Base-by-base conservation (phyloP, 2,888 invertebrate genomes). In the Aspidiotus destructor region DNA sequence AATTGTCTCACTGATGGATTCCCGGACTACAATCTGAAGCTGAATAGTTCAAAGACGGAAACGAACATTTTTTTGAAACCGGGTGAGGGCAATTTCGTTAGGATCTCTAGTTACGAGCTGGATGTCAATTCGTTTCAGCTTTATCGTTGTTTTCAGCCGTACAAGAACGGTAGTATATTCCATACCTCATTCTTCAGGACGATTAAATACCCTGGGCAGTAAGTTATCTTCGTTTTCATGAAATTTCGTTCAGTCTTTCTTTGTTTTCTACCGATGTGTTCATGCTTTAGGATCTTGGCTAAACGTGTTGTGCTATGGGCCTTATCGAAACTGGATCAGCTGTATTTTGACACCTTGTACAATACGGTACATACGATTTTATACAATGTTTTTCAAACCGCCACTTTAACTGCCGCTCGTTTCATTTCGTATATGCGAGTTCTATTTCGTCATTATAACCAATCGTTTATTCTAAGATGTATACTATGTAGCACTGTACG, bases 81-180 rank as follows among this genome's bases (percentile, higher is more conserved):
- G 2, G n/a, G 60, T 8, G 5, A 40, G 9, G n/a, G 60, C 13
- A 10, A 40, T 60, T 48, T 28, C 0, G 58, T 58, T 7, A 9
- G 28, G 28, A 60, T 67, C 15, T 42, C 44, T 13, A 42, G 40
- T 58, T 67, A 41, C 16, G 13, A 44, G 52, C 17, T 67, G n/a
- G 52, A 67, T 28, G 60, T 67, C 15, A 58, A 67, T 13, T 60
- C 58, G n/a, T 67, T 67, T n/a, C 67, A 67, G 44, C n/a, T 67
- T 8, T 58, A 42, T n/a, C 44, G 60, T 9, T 58, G 60, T 42
- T 67, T 52, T 41, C 15, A 58, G 28, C 48, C 58, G 3, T 67
- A 67, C 16, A 58, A 58, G n/a, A 42, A 57, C 42, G 28, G 17
- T 8, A 67, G 44, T 44, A 58, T 58, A 13, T 42, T 67, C 8